These are phyloP conservation scores for Trissolcus brochymenae DNA, from an alignment of 2,888 invertebrate genomes.

Conservation along the genomic window DNA sequence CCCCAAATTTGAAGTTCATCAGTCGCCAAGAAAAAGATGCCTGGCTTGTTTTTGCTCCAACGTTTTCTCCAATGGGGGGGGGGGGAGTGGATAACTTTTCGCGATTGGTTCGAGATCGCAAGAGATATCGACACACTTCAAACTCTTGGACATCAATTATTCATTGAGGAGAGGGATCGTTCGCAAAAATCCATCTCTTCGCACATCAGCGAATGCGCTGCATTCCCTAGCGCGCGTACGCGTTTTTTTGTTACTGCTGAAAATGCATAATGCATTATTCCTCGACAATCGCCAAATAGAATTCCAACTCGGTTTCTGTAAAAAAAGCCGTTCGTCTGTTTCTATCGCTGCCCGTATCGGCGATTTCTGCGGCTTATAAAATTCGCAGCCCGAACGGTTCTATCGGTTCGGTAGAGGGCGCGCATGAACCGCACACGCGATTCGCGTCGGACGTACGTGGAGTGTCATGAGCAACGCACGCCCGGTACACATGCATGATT, in stretches of 20 bases:
- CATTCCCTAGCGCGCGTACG: constrained; percentile 26
- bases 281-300: constrained; percentile 55
- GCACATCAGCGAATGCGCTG: constrained; percentile 50
- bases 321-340: constrained; percentile 33
- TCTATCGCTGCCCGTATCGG: constrained; percentile 46
- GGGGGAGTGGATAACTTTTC: constrained; percentile 8
- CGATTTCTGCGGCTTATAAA: constrained; percentile 57
- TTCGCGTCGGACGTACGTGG: constrained; percentile 30
- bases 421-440: constrained; percentile 49
- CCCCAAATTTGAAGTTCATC: too few species aligned
- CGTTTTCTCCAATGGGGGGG: constrained; percentile 2
- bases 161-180: constrained; percentile 41
- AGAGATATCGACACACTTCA: constrained; percentile 25
- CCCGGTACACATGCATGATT: constrained; percentile 28
- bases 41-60: too few species aligned
- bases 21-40: too few species aligned
- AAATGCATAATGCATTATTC: constrained; percentile 54
- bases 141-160: constrained; percentile 45
- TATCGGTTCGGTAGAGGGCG: constrained; percentile 44
- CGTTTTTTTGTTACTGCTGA: constrained; percentile 34
- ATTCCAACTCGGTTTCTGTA: constrained; percentile 40
- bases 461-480: constrained; percentile 44
- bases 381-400: constrained; percentile 50
- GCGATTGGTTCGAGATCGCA: constrained; percentile 17
- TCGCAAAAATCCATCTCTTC: constrained; percentile 50